Percentiles rank a stretch among this genome's conserved stretches.
Evolutionary conservation across 2,888 invertebrate species (phyloP).

Genomic region (Gymnosoma rotundatum): DNA sequence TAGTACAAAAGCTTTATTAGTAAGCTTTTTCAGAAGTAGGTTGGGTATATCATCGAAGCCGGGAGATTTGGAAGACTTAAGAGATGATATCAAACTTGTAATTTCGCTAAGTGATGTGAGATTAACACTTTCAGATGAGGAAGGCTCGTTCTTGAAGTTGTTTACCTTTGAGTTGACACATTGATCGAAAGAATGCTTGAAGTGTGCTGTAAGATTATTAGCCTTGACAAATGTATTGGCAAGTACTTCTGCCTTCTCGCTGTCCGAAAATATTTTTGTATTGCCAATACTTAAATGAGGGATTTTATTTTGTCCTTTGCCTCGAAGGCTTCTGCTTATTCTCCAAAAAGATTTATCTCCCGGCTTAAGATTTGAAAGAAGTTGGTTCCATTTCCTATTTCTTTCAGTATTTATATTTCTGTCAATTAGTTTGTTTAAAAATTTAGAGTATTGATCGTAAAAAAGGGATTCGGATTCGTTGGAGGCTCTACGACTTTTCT

Average conservation of each 20-base stretch:
- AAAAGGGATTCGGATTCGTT: background rate
- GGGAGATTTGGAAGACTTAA: constrained; percentile 23
- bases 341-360: constrained; percentile 43
- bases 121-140: background rate
- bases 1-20: constrained; percentile 12
- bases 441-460: constrained; percentile 16
- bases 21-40: constrained; percentile 20
- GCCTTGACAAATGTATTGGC: constrained; percentile 18
- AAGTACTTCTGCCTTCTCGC: constrained; percentile 25
- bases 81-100: background rate
- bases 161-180: background rate
- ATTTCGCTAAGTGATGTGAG: constrained; percentile 6
- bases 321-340: constrained; percentile 31
- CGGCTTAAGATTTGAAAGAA: constrained; percentile 21
- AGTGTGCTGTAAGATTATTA: constrained; percentile 9
- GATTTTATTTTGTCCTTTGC: constrained; percentile 8
- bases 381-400: constrained; percentile 24
- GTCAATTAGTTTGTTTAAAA: constrained; percentile 25
- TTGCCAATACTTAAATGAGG: background rate
- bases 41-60: constrained; percentile 30
- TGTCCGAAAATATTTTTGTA: constrained; percentile 21
- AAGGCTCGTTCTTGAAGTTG: background rate
- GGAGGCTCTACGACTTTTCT: background rate
- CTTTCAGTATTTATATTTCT: constrained; percentile 17
- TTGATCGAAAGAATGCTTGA: background rate